phyloP scores from a whole-genome alignment of 2,888 invertebrate species.

The Acanthosepion pharaonis region DNA sequence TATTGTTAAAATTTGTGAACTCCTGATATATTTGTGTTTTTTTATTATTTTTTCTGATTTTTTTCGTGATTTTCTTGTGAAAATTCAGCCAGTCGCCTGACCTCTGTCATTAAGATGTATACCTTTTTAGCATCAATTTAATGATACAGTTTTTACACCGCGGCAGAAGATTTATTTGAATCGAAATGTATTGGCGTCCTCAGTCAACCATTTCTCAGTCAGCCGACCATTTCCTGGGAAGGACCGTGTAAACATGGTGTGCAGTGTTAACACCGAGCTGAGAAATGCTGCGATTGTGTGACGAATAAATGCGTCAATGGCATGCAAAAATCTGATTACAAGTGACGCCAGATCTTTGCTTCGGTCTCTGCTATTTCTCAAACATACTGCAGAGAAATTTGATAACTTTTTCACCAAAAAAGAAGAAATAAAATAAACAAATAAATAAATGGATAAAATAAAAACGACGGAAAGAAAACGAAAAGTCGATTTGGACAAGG shows the following conservation, averaged over 20 bases:
- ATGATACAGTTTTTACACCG: neutral
- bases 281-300: neutral
- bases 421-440: neutral
- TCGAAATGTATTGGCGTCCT: neutral
- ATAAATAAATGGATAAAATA: neutral
- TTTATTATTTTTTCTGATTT: neutral
- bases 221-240: neutral
- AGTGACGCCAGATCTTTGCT: conserved; percentile 11
- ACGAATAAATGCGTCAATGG: neutral
- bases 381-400: neutral
- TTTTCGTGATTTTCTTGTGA: neutral
- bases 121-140: neutral
- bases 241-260: neutral
- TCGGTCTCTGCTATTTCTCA: neutral
- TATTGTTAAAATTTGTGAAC: neutral
- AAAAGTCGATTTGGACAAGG: neutral
- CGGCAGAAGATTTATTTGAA: neutral
- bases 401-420: conserved; percentile 11
- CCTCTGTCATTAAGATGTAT: neutral
- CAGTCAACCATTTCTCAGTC: neutral
- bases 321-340: neutral
- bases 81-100: neutral
- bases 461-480: neutral
- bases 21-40: neutral
- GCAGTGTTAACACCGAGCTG: neutral